phyloP scores from a whole-genome alignment of 2,888 invertebrate species.

The Escarpia spicata region DNA sequence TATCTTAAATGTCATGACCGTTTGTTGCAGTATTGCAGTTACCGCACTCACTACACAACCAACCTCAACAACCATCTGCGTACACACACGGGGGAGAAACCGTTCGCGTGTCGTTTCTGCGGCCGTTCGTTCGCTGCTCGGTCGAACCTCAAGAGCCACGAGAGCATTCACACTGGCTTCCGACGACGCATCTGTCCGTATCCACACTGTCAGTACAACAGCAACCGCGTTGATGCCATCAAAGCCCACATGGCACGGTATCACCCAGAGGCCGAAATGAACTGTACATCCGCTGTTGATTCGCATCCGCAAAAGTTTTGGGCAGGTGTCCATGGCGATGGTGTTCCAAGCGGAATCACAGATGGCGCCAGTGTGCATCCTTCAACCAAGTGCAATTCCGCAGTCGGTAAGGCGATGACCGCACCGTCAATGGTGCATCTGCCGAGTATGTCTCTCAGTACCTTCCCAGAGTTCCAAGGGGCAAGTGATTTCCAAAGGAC shows the following conservation, averaged over 20 bases:
- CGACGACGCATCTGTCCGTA: neutral
- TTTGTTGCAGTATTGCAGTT: conserved; percentile 35
- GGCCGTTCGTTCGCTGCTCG: conserved; percentile 71
- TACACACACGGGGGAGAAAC: conserved; percentile 75
- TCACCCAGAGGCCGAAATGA: neutral
- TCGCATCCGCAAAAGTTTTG: neutral
- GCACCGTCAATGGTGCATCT: neutral
- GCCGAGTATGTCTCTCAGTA: neutral
- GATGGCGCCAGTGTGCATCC: neutral
- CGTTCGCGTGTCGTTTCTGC: conserved; percentile 72
- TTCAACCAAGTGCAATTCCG: neutral
- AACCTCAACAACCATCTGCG: conserved; percentile 66
- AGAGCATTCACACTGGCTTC: conserved; percentile 29
- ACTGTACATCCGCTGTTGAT: neutral
- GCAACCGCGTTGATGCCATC: neutral
- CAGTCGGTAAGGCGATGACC: neutral
- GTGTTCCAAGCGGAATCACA: neutral
- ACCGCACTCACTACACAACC: conserved; percentile 37
- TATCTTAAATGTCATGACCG: neutral
- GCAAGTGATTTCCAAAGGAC: neutral
- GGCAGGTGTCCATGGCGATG: neutral
- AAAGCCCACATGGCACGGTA: neutral
- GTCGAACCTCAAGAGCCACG: conserved; percentile 41
- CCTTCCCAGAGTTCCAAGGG: neutral
- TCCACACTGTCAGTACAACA: neutral